Evolutionary conservation across 2,888 invertebrate genomes (phyloP).

Genomic region (Sesamia inferens): DNA sequence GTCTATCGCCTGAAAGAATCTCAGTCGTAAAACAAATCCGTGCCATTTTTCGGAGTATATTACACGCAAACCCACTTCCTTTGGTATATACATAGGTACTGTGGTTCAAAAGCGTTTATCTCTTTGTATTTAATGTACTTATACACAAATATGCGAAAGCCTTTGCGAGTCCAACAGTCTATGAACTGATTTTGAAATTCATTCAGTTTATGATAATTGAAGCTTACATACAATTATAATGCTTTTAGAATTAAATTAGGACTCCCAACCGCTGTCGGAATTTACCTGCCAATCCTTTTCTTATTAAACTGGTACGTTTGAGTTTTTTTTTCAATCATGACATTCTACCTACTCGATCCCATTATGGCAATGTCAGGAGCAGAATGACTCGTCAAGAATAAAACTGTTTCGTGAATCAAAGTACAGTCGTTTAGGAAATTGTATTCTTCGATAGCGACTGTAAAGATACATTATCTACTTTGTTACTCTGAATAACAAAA

Average conservation of each 20-base stretch:
- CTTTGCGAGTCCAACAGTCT: not conserved
- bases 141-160: not conserved
- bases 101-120: slow-evolving; percentile 55
- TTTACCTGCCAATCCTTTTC: slow-evolving; percentile 18
- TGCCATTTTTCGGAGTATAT: slow-evolving; percentile 62
- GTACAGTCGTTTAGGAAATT: slow-evolving; percentile 32
- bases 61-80: slow-evolving; percentile 66
- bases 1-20: slow-evolving; percentile 66
- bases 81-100: slow-evolving; percentile 50
- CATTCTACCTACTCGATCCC: slow-evolving; percentile 61
- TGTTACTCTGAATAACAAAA: too few relatives aligned
- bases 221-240: not conserved
- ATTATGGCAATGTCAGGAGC: slow-evolving; percentile 73
- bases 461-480: not conserved
- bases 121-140: slow-evolving; percentile 24
- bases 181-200: slow-evolving; percentile 3
- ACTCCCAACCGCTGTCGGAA: not conserved
- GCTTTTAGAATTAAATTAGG: not conserved
- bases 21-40: slow-evolving; percentile 67
- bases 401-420: slow-evolving; percentile 53
- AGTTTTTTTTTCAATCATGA: slow-evolving; percentile 51
- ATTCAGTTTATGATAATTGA: not conserved
- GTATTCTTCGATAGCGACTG: not conserved
- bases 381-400: slow-evolving; percentile 71
- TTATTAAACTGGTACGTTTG: slow-evolving; percentile 4